Evolutionary conservation across 2,888 invertebrate genomes (phyloP).

Genomic region (Cantharis lateralis): DNA sequence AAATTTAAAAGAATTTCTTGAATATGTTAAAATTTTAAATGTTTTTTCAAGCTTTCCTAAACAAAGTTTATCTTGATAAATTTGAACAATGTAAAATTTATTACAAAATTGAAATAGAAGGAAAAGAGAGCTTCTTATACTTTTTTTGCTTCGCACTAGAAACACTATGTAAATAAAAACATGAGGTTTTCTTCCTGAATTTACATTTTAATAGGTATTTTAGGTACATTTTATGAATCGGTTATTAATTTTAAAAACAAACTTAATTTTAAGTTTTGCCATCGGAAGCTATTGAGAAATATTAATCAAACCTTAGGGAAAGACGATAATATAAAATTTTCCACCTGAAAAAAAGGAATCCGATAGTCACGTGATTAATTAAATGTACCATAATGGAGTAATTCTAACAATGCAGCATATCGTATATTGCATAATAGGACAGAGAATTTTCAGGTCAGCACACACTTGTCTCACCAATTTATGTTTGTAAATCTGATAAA

Average conservation of each 20-base stretch:
- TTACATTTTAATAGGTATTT: not conserved
- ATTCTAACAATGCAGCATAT: not conserved
- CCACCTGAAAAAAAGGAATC: not conserved
- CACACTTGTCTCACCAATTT: slow-evolving; percentile 7
- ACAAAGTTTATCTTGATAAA: not conserved
- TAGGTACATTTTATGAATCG: not conserved
- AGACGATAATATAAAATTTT: not conserved
- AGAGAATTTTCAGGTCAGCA: slow-evolving; percentile 9
- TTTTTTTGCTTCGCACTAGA: not conserved
- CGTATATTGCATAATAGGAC: not conserved
- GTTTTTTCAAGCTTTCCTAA: not conserved
- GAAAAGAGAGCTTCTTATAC: not conserved
- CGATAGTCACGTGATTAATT: not conserved
- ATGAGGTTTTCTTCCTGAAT: not conserved
- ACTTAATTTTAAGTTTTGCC: not conserved
- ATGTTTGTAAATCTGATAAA: slow-evolving; percentile 8
- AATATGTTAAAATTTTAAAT: not conserved
- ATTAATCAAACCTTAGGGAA: no score
- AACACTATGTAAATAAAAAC: not conserved
- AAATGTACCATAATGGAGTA: not conserved
- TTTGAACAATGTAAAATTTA: not conserved
- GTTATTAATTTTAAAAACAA: not conserved
- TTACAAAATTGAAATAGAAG: not conserved
- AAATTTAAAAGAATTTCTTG: not conserved
- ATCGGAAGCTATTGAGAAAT: no score